A percentile compares a stretch with the other conserved stretches of the same genome.
Conservation (phyloP, 1,140 invertebrate species). For the Caenorhabditis brenneri region DNA sequence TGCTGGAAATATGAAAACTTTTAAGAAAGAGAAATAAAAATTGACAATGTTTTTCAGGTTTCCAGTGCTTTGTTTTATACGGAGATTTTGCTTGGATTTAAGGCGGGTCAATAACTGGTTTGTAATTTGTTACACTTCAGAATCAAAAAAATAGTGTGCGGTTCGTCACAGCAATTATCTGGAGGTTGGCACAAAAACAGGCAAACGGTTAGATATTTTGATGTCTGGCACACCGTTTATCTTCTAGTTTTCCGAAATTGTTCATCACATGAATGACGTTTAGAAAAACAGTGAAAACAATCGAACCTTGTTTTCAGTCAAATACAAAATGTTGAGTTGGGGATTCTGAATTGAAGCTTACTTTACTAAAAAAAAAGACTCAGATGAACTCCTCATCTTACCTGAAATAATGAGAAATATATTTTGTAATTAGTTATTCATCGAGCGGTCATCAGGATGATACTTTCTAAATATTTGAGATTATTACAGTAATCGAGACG, state of each 20-base stretch:
- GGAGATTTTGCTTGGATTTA: background rate
- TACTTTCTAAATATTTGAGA: too few relatives aligned
- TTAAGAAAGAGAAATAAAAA: background rate
- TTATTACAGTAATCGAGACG: too few relatives aligned
- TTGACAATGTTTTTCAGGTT: background rate
- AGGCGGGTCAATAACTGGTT: slow-evolving; percentile 27
- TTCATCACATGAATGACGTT: slow-evolving; percentile 7
- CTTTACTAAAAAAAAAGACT: too few relatives aligned
- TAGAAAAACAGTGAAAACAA: background rate
- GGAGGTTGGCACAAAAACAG: background rate
- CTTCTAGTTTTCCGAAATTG: background rate
- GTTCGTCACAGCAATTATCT: slow-evolving; percentile 8
- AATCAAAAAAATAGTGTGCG: background rate
- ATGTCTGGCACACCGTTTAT: slow-evolving; percentile 32
- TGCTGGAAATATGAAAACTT: background rate
- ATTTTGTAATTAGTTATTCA: too few relatives aligned
- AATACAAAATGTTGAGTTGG: too few relatives aligned
- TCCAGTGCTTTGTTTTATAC: background rate
- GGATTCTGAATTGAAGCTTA: too few relatives aligned
- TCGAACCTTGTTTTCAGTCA: too few relatives aligned
- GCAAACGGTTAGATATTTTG: slow-evolving; percentile 20
- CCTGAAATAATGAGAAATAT: too few relatives aligned
- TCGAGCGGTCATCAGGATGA: too few relatives aligned
- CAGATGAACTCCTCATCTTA: too few relatives aligned
- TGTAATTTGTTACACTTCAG: slow-evolving; percentile 15